Evolutionary conservation across 2,888 invertebrate genomes (phyloP).

Genomic region (Perdita meconis): DNA sequence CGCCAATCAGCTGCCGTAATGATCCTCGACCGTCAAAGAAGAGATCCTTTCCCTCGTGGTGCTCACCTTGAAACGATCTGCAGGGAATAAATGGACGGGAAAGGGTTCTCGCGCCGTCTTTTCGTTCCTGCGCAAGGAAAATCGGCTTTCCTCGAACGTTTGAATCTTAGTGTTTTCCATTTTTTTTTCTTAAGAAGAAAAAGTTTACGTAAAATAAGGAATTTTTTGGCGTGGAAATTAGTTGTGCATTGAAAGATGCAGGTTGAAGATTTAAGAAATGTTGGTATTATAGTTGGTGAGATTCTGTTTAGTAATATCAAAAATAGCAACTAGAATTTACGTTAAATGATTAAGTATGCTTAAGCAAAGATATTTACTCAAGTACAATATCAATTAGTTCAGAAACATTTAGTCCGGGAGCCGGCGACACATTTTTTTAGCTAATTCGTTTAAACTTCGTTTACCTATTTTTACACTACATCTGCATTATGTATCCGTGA

Average conservation of each 20-base stretch:
- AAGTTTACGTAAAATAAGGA: neutral
- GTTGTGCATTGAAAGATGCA: neutral
- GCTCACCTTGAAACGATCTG: slow-evolving; percentile 45
- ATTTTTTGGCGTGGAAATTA: neutral
- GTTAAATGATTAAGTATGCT: no score
- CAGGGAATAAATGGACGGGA: slow-evolving; percentile 52
- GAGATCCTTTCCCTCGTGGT: slow-evolving; percentile 49
- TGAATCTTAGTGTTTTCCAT: slow-evolving; percentile 1
- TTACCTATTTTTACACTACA: no score
- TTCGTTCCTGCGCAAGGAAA: slow-evolving; percentile 38
- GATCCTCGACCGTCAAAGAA: slow-evolving; percentile 72
- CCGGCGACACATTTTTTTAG: no score
- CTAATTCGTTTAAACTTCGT: no score
- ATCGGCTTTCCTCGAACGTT: slow-evolving; percentile 25
- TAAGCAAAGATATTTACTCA: no score
- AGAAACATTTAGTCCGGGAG: no score
- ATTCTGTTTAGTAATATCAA: no score
- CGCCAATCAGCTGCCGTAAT: slow-evolving; percentile 80
- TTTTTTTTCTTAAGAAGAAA: neutral
- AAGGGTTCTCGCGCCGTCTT: slow-evolving; percentile 46
- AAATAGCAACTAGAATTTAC: no score
- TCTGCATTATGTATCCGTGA: no score
- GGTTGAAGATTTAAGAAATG: neutral
- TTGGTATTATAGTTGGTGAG: no score
- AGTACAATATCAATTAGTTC: no score